These are phyloP conservation scores for Drosophila anceps DNA, from an alignment of 2,888 invertebrate genomes.

Conservation along the genomic window DNA sequence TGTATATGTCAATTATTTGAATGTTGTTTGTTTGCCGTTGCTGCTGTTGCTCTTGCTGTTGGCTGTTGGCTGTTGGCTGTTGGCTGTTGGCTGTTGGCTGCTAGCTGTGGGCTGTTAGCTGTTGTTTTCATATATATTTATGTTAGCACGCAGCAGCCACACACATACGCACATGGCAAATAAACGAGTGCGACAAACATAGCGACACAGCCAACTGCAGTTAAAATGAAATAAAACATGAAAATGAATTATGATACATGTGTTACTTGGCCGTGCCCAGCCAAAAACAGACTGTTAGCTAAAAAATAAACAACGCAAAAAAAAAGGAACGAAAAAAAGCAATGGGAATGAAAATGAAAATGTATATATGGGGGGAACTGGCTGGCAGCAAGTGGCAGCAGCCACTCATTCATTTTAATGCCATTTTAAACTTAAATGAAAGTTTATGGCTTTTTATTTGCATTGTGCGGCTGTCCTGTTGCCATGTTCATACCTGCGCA, in stretches of 20 bases:
- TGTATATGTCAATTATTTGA: conserved; percentile 38
- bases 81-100: too few species aligned
- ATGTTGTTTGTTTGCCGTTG: conserved; percentile 33
- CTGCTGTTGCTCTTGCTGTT: too few species aligned
- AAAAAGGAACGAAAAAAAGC: conserved; percentile 6
- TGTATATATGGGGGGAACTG: conserved; percentile 12
- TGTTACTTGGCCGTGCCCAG: conserved; percentile 56
- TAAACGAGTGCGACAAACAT: conserved; percentile 54
- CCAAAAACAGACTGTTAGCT: conserved; percentile 15
- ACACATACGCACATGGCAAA: conserved; percentile 52
- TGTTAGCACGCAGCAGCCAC: conserved; percentile 74
- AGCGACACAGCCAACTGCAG: conserved; percentile 53
- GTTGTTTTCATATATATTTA: conserved; percentile 69
- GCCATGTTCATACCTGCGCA: conserved; percentile 32
- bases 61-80: too few species aligned
- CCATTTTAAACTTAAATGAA: conserved; percentile 84
- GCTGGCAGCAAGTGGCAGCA: conserved; percentile 37
- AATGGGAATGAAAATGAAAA: conserved; percentile 9
- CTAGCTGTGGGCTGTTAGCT: conserved; percentile 45
- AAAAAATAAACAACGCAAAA: neutral
- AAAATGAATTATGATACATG: conserved; percentile 84
- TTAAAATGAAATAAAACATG: conserved; percentile 77
- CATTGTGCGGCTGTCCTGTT: conserved; percentile 52
- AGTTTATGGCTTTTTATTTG: conserved; percentile 81
- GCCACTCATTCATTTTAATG: conserved; percentile 83